Base-by-base conservation (phyloP, 2,113 vertebrate species). In the Brachionichthys hirsutus region DNA sequence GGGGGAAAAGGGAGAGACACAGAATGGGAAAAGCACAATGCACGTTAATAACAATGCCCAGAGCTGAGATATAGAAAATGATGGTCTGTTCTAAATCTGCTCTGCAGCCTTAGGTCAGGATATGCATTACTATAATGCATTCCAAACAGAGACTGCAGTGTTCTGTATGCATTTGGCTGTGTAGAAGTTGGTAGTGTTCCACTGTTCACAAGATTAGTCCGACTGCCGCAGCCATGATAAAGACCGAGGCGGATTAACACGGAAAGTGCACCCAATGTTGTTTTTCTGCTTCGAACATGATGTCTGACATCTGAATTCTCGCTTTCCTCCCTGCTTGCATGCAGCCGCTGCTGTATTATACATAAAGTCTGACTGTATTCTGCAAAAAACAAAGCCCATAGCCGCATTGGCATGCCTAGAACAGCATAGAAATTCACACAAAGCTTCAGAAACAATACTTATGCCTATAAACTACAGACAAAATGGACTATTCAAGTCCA, bases 41-140 rank as follows among this genome's bases (percentile, higher is more conserved):
- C 22, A n/a, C 62, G 79, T 61, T 75, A 71, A 78, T 75, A 79
- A 73, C 54, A 77, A 67, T 69, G 80, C 70, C 66, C 64, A 64
- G 46, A 54, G 76, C 54, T 57, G 44, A 67, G 51, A 70, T 62
- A 19, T 35, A 51, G 42, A 63, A 70, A 72, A 62, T 34, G 41
- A 66, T 62, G 44, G 34, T 12, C 36, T 68, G n/a, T 73, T 81
- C 65, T 60, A 52, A 81, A 81, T 75, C 58, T 67, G 38, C 38
- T 70, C 8, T 53, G 61, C 51, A 67, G 63, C 70, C 51, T 46
- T 3, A 47, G 54, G 61, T 68, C 48, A 67, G 73, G 54, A 70
- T 62, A 55, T 70, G 65, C 49, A 54, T 64, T 66, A 55, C 35
- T 63, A 12, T 46, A 58, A 67, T 80, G 52, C 58, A 40, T 73